Evolutionary conservation across 2,888 invertebrate species (phyloP), one percentile per base, ranked within the genome.

Genomic region (Pilophorus perplexus): DNA sequence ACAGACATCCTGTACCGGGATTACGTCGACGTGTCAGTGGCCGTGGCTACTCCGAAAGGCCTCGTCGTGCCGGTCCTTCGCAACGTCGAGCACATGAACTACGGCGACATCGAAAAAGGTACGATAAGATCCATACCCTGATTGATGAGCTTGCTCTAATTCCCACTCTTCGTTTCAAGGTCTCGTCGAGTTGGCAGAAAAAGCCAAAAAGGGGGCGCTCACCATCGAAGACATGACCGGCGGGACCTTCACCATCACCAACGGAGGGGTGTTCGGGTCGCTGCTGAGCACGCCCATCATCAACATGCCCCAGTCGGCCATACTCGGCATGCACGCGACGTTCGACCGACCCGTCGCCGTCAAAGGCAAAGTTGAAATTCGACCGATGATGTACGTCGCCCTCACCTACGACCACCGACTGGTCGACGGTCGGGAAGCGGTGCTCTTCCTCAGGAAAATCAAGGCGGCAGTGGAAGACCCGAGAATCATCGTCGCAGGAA

Each of bases 151-250:
- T n/a, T n/a, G n/a, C n/a, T n/a, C n/a, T n/a, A n/a, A n/a, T n/a
- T n/a, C n/a, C n/a, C n/a, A n/a, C n/a, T n/a, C n/a, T n/a, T n/a
- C n/a, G n/a, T n/a, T n/a, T n/a, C n/a, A n/a, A n/a, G 88, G 87
- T 1, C 83, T 99, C 68, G 88, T 86, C 64, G 90, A 85, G 0
- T 78, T 99, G 57, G 94, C 94, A 4, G 94, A 93, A 72, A 98
- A 97, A 78, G 98, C 97, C 0, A 85, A 87, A 71, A 85, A 84
- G 71, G 93, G 93, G 76, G 80, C 83, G 73, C 81, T 99, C 72
- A 93, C 98, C 1, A 88, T 99, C 52, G 99, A 99, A 79, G 99
- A 99, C 76, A 99, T 99, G 99, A 97, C 97, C 75, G 99, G 99
- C 23, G 99, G 99, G 25, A 99, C 98, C 2, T 99, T 99, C 76